Base-by-base conservation (phyloP, 1,140 invertebrate species). In the Spodoptera litura region DNA sequence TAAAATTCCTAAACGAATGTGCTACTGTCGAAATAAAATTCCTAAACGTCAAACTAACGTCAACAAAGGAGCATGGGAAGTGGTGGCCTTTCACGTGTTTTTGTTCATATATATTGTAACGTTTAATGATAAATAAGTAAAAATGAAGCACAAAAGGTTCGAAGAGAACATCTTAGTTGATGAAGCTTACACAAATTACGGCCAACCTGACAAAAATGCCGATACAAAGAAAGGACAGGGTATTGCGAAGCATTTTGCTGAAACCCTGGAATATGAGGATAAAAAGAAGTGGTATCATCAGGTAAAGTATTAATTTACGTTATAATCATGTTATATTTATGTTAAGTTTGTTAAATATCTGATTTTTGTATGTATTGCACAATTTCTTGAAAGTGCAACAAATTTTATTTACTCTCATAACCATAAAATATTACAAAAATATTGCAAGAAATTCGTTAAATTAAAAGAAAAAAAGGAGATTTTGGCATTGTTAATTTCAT, bases 81-180 rank as follows among this genome's bases (percentile, higher is more conserved):
- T 70, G 62, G 25, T 25, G 4, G 27, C 2, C 62, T 79, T 80
- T 80, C 78, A 80, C 78, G 76, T 78, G 76, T 74, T 75, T 75
- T 35, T 70, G 8, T 78, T 58, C 25, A 15, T 49, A 61, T 71
- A 31, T 12, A 66, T 61, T 75, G 52, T 68, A 68, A 20, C 11
- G 51, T 55, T 70, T 10, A 35, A 5, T 51, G 62, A 62, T 20
- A 81, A 74, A 59, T 79, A 75, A 62, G 58, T 80, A 11, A 94
- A 81, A 87, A 95, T 95, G 94, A 95, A 95, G 83, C 94, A 95
- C 77, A 94, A 94, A 81, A 91, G 93, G 74, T 95, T 95, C 74
- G 91, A 95, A 80, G 94, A 95, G 80, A 95, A 95, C 73, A 95
- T 95, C 74, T 85, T 93, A 68, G 88, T 92, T 3, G 94, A 95